These are phyloP conservation scores for Perca fluviatilis DNA, from an alignment of 2,113 vertebrate genomes.

Conservation along the genomic window DNA sequence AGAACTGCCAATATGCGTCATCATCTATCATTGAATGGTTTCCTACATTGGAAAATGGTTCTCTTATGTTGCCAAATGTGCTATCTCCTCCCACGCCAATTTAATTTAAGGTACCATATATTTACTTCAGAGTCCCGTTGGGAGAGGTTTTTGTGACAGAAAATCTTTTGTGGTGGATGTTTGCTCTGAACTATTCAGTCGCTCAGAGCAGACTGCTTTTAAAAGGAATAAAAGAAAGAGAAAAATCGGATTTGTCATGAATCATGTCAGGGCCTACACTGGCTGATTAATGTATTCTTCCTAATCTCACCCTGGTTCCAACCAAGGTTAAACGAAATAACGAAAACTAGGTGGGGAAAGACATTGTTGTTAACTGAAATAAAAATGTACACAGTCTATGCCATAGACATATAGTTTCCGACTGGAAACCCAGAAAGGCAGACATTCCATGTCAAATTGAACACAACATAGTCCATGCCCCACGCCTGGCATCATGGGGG, in stretches of 20 bases:
- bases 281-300: slow-evolving; percentile 41
- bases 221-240: slow-evolving; percentile 6
- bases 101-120: slow-evolving; percentile 36
- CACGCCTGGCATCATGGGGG: no score
- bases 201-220: slow-evolving; percentile 31
- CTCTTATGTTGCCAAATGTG: slow-evolving; percentile 12
- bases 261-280: slow-evolving; percentile 23
- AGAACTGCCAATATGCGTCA: slow-evolving; percentile 10
- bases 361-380: no score
- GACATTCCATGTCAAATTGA: no score
- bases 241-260: slow-evolving; percentile 38
- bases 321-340: not conserved
- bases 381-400: no score
- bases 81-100: slow-evolving; percentile 20
- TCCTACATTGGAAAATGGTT: slow-evolving; percentile 12
- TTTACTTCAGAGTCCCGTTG: slow-evolving; percentile 29
- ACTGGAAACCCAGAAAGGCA: no score
- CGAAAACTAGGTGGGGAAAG: no score
- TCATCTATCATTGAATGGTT: not conserved
- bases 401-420: no score
- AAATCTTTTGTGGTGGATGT: slow-evolving; percentile 19
- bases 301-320: slow-evolving; percentile 15
- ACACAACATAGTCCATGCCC: no score
- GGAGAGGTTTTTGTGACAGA: slow-evolving; percentile 20
- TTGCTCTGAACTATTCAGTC: slow-evolving; percentile 20